These are phyloP conservation scores for Elaphurus davidianus DNA, from an alignment of 2,113 vertebrate species.

Conservation along the genomic window DNA sequence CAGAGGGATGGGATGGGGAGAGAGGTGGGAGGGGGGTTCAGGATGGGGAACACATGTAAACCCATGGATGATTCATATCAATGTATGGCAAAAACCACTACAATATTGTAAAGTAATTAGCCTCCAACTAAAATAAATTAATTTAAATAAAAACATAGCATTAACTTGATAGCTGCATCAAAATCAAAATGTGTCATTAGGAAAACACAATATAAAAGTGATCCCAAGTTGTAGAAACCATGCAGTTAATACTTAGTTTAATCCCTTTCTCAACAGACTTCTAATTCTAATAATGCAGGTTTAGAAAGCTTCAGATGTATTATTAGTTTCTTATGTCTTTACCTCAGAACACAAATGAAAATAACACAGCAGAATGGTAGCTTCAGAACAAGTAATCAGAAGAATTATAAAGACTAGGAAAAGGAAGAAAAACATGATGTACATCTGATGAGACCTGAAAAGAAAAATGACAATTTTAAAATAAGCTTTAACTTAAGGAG, in stretches of 20 bases:
- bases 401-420: conserved; percentile 95
- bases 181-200: conserved; percentile 55
- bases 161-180: conserved; percentile 24
- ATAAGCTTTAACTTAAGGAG: not conserved
- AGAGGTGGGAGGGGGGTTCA: not conserved
- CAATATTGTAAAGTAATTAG: not conserved
- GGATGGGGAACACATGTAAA: not conserved
- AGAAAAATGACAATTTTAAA: conserved; percentile 31
- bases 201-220: conserved; percentile 38
- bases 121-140: not conserved
- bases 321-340: conserved; percentile 43
- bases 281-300: not conserved
- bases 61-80: not conserved
- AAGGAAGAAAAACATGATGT: conserved; percentile 95
- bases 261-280: conserved; percentile 12
- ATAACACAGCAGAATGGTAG: conserved; percentile 92
- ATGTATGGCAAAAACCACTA: not conserved
- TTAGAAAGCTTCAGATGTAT: not conserved
- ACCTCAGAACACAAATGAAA: conserved; percentile 95
- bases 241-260: conserved; percentile 2
- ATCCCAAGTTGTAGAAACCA: conserved; percentile 1
- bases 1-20: not conserved
- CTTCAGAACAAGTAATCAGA: conserved; percentile 93
- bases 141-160: not conserved
- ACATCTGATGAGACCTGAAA: conserved; percentile 95